Evolutionary conservation across 1,140 invertebrate genomes (phyloP).

Genomic region (Bombus sibiricus): DNA sequence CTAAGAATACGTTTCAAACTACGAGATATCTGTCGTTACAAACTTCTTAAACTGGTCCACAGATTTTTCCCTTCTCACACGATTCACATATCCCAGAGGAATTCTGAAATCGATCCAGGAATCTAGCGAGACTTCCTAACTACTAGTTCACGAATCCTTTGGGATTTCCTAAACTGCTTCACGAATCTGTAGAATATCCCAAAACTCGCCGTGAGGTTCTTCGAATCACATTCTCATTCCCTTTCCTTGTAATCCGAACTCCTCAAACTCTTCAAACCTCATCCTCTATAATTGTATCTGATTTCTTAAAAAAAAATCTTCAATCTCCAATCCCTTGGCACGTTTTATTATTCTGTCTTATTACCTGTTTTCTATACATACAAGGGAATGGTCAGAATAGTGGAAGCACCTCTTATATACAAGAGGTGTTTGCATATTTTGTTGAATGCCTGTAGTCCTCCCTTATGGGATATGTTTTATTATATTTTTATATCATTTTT

Average conservation of each 20-base stretch:
- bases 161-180: constrained; percentile 16
- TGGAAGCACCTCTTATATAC: no score
- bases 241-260: background rate
- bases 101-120: background rate
- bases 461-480: no score
- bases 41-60: background rate
- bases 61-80: background rate
- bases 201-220: background rate
- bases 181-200: background rate
- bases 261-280: background rate
- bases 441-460: no score
- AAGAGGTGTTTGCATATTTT: no score
- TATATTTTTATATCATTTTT: no score
- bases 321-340: no score
- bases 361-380: no score
- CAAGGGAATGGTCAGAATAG: no score
- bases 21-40: background rate
- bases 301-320: background rate
- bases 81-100: background rate
- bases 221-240: background rate
- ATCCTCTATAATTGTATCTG: background rate
- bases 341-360: no score
- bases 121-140: background rate
- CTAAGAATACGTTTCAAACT: background rate
- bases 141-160: background rate